These are phyloP conservation scores for Dicrostonyx torquatus DNA, from an alignment of 2,797 vertebrate species.

Conservation along the genomic window DNA sequence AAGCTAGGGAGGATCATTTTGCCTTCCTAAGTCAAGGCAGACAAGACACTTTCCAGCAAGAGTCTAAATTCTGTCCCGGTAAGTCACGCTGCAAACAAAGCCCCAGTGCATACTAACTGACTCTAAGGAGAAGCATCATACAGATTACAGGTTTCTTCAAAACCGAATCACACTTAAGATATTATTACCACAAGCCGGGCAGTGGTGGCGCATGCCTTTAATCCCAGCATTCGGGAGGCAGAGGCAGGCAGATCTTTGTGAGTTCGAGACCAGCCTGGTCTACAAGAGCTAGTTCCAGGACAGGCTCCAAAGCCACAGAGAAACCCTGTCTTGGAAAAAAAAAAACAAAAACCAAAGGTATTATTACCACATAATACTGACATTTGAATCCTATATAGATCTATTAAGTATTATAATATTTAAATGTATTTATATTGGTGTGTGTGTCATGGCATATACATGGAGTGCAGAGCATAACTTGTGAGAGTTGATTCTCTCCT, in stretches of 20 bases:
- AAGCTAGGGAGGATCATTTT: slow-evolving; percentile 45
- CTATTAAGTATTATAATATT: neutral
- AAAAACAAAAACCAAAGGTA: too few species aligned
- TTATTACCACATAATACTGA: neutral
- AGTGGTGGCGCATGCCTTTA: too few species aligned
- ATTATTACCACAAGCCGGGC: neutral
- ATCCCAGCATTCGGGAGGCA: too few species aligned
- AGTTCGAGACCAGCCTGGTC: too few species aligned
- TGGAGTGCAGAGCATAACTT: neutral
- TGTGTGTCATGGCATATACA: neutral
- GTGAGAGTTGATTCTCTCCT: neutral
- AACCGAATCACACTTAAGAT: slow-evolving; percentile 69
- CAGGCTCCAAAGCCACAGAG: too few species aligned
- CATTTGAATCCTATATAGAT: neutral
- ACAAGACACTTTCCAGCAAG: slow-evolving; percentile 56
- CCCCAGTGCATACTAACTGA: slow-evolving; percentile 76
- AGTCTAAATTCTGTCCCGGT: slow-evolving; percentile 8
- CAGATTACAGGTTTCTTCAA: slow-evolving; percentile 78
- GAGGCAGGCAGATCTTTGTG: too few species aligned
- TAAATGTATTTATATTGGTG: neutral
- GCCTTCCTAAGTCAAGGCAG: slow-evolving; percentile 49
- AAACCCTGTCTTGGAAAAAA: too few species aligned
- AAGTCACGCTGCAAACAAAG: slow-evolving; percentile 65
- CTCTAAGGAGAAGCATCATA: slow-evolving; percentile 75
- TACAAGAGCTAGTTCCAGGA: too few species aligned